Base-by-base conservation (phyloP, 2,888 invertebrate genomes). In the Macrostomum cliftonense region DNA sequence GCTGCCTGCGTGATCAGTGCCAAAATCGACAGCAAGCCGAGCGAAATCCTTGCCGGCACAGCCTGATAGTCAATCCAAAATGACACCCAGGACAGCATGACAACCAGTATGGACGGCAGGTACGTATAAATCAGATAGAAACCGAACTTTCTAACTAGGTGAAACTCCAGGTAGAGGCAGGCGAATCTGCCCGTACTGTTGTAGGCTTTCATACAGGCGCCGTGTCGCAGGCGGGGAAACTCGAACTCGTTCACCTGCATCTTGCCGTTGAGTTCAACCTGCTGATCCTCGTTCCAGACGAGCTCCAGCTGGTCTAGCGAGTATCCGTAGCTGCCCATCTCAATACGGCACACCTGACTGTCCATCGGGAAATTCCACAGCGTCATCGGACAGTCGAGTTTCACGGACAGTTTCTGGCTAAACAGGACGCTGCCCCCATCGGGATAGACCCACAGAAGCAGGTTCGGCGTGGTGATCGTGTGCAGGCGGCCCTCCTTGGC, bases 341-440 rank as follows among this genome's bases (percentile, higher is more conserved):
- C 52, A n/a, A 52, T 12, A 4, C 14, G 28, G 40, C 53, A 53
- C 16, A 36, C 45, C 38, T 53, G 53, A 7, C 48, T 37, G 43
- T 53, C 53, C 39, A 52, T 42, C 17, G 53, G 53, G 42, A 52
- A 53, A 17, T 48, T 52, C 40, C 48, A 48, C 37, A 53, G 43
- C 21, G 49, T 44, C 50, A 51, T 51, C 13, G 39, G 51, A 14
- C 51, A 51, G 19, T 37, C 49, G 13, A 51, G 28, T 42, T 51
- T 51, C 12, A 51, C 17, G 36, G 43, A 17, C 44, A 51, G 17
- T 14, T 53, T 42, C 38, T 42, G 52, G 37, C 51, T 51, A 37
- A 47, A 51, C 2, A 42, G 43, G 17, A 51, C 13, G 13, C 43
- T 42, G n/a, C 50, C 51, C 28, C 28, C 4, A 7, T 52, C 42